Evolutionary conservation across 1,140 invertebrate genomes (phyloP).

Genomic region (Ylistrum balloti): DNA sequence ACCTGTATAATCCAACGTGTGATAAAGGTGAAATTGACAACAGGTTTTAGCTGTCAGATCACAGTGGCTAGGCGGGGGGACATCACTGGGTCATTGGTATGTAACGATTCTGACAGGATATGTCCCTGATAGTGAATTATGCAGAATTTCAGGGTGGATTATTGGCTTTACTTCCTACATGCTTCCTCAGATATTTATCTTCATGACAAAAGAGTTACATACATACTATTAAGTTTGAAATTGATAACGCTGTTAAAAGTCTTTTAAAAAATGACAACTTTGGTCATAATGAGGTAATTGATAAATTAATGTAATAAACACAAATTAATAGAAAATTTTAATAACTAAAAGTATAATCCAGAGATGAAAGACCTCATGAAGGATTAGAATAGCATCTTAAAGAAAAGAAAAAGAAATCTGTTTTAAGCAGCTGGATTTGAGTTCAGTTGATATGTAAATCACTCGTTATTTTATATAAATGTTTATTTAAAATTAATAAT

Average conservation of each 20-base stretch:
- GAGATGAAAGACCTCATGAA: too few species aligned
- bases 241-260: not conserved
- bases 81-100: not conserved
- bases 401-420: too few species aligned
- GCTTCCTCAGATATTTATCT: not conserved
- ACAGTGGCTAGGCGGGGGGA: not conserved
- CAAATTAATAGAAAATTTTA: too few species aligned
- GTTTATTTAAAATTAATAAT: too few species aligned
- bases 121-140: not conserved
- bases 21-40: slow-evolving; percentile 23
- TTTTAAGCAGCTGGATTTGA: too few species aligned
- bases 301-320: too few species aligned
- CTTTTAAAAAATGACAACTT: not conserved
- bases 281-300: not conserved
- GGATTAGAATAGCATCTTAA: too few species aligned
- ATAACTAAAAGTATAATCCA: too few species aligned
- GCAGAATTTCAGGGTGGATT: not conserved
- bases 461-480: too few species aligned
- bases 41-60: not conserved
- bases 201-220: not conserved
- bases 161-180: not conserved
- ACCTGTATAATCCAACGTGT: not conserved
- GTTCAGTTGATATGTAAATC: too few species aligned
- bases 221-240: not conserved
- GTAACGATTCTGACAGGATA: not conserved